Percentiles rank a stretch among this genome's conserved stretches.
phyloP scores from a whole-genome alignment of 2,797 vertebrate genomes.

The Potorous gilbertii region DNA sequence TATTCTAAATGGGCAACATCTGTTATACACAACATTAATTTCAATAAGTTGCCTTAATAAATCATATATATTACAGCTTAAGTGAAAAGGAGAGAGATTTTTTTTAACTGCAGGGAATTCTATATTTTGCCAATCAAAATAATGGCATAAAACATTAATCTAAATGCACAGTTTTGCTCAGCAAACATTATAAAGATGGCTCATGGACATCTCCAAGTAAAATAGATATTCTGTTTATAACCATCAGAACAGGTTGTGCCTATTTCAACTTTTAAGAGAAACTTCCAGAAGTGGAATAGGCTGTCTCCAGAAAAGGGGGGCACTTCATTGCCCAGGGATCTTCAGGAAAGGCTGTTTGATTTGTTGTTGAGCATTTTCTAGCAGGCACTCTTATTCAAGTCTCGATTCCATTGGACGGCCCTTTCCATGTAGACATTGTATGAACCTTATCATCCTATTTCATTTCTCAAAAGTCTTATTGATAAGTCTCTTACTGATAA shows the following conservation, averaged over 20 bases:
- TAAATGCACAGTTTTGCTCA: neutral
- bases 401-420: neutral
- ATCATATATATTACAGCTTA: neutral
- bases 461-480: neutral
- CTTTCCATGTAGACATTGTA: neutral
- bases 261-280: neutral
- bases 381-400: neutral
- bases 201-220: neutral
- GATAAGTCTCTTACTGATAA: neutral
- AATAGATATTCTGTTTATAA: neutral
- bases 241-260: neutral
- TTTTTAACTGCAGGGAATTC: neutral
- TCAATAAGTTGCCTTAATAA: neutral
- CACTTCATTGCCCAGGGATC: neutral
- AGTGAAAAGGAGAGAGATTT: neutral
- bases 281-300: neutral
- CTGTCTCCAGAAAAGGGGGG: too few species aligned
- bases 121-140: neutral
- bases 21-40: neutral
- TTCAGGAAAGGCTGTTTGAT: neutral
- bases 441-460: neutral
- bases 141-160: neutral
- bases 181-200: neutral
- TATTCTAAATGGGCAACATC: neutral
- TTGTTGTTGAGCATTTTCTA: neutral